Evolutionary conservation across 2,113 vertebrate species (phyloP).

Genomic region (Coregonus clupeaformis): DNA sequence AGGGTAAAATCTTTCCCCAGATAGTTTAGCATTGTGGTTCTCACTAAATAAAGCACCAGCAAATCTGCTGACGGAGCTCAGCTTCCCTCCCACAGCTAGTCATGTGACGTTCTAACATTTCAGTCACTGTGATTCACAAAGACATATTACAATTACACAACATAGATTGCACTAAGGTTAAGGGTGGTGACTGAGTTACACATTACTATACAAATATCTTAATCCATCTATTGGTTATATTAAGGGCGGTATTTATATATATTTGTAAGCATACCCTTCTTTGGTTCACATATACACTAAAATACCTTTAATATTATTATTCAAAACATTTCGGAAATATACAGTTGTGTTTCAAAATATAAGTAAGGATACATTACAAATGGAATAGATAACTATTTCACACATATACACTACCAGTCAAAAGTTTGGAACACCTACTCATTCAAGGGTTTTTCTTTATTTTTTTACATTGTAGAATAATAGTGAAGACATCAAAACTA

Average conservation of each 20-base stretch:
- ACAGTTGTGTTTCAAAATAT: conserved; percentile 80
- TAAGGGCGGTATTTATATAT: conserved; percentile 74
- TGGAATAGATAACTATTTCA: conserved; percentile 83
- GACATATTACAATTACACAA: conserved; percentile 65
- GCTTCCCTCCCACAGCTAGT: conserved; percentile 20
- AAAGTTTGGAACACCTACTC: too few relatives aligned
- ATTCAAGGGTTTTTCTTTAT: too few relatives aligned
- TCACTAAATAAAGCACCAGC: conserved; percentile 36
- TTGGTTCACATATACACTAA: conserved; percentile 95
- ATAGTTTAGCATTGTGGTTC: conserved; percentile 62
- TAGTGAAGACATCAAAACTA: too few relatives aligned
- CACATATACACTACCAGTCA: too few relatives aligned
- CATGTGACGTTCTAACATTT: conserved; percentile 53
- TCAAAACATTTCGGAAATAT: conserved; percentile 78
- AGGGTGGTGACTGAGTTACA: conserved; percentile 38
- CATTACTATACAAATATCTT: conserved; percentile 55
- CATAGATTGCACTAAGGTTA: conserved; percentile 67
- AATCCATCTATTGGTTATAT: conserved; percentile 70
- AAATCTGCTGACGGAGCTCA: conserved; percentile 21
- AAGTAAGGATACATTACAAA: conserved; percentile 89
- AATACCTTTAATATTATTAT: conserved; percentile 80
- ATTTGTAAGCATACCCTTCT: conserved; percentile 83
- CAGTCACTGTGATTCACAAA: conserved; percentile 55
- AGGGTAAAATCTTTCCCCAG: conserved; percentile 36
- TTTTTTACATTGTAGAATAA: too few relatives aligned